phyloP scores from a whole-genome alignment of 2,797 vertebrate genomes.

The Hypotaenidia okinawae region DNA sequence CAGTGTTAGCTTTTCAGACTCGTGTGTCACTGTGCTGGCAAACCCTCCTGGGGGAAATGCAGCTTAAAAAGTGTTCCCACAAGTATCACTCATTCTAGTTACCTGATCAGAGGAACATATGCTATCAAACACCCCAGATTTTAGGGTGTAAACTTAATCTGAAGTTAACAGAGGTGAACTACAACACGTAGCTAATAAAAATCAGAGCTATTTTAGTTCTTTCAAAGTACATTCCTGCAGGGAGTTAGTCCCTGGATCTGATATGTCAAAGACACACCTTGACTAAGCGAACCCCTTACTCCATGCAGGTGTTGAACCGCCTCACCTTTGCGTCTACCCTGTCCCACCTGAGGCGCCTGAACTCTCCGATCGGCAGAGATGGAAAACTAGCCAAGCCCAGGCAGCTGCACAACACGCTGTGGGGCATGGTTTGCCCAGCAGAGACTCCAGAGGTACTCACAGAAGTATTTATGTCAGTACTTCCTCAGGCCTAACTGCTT shows the following conservation, averaged over 20 bases:
- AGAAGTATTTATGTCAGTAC: background rate
- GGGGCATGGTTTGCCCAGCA: constrained; percentile 99
- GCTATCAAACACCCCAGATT: background rate
- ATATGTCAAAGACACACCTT: background rate
- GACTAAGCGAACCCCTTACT: background rate
- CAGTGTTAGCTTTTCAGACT: background rate
- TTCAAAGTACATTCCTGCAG: background rate
- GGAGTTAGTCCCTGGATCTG: background rate
- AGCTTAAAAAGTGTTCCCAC: background rate
- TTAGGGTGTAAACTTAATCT: background rate
- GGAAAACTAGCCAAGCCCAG: constrained; percentile 96
- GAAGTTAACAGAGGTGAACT: background rate
- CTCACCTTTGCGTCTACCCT: constrained; percentile 97
- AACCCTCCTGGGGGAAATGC: background rate
- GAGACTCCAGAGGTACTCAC: constrained; percentile 94
- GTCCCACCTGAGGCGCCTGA: constrained; percentile 93
- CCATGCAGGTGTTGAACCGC: constrained; percentile 90
- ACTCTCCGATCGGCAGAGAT: constrained; percentile 96
- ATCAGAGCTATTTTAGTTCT: background rate
- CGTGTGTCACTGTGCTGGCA: background rate
- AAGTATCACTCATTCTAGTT: background rate
- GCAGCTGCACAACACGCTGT: constrained; percentile 96
- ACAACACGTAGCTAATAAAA: background rate
- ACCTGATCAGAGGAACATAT: background rate
- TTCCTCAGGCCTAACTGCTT: background rate